Base-by-base conservation (phyloP, 1,140 invertebrate genomes). In the Orchestia grillus region DNA sequence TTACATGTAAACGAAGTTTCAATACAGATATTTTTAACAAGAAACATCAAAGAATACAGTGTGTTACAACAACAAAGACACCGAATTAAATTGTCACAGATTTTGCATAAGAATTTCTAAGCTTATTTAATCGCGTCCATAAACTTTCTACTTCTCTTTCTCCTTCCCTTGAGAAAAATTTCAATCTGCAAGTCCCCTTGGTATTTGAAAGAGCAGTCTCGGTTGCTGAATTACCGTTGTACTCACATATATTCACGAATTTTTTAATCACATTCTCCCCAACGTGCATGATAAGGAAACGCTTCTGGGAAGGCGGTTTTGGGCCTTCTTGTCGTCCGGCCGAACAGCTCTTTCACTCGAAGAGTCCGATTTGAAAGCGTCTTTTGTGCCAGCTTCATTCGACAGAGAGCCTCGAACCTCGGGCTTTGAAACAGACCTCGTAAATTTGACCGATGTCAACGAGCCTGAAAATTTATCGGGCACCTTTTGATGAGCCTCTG, bases 361-460 rank as follows among this genome's bases (percentile, higher is more conserved):
- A n/a, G 11, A 16, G 40, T 19, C 36, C 8, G 41, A 44, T 94
- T 45, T 45, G 44, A 94, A 44, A 44, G 40, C 43, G 40, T 47
- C 92, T 36, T 94, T 47, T 94, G 43, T 40, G 11, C 44, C 43
- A 45, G 43, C 92, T n/a, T 45, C 92, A 94, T 44, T 44, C 36
- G 11, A 19, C 41, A 15, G 19, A 47, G 16, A n/a, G 43, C 43
- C 0, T 11, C 43, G 43, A 44, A 94, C 92, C 44, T 94, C 92
- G 3, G 92, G 92, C 44, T 94, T 94, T 45, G 92, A 94, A 40
- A 94, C 92, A n/a, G 92, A 94, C 92, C 92, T 94, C 92, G 92
- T 94, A 94, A 94, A 94, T 45, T 47, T 94, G 43, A 94, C 41
- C 92, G 92, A 94, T 47, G 43, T 94, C 92, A 94, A 94, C 47